Percentiles rank a stretch among this genome's conserved stretches.
Conservation (phyloP, 1,140 invertebrate species). For the Agraylea sexmaculata region DNA sequence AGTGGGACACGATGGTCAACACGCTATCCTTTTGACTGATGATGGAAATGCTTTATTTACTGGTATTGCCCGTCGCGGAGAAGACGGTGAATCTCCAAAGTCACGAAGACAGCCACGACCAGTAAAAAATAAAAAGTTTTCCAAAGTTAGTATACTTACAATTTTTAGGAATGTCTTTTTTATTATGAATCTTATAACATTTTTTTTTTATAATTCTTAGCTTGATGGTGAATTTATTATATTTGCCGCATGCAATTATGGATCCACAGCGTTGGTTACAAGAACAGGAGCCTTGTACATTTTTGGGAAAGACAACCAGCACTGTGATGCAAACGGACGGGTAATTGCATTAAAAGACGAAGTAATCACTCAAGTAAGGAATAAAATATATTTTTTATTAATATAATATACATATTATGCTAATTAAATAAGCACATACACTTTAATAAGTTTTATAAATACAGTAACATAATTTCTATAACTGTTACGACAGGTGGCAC, state of each 20-base stretch:
- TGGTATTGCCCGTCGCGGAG: slow-evolving; percentile 81
- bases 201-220: slow-evolving; percentile 19
- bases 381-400: no score
- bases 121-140: slow-evolving; percentile 85
- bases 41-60: slow-evolving; percentile 80
- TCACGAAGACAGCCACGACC: slow-evolving; percentile 78
- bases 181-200: slow-evolving; percentile 1
- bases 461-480: not conserved
- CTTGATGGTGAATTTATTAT: slow-evolving; percentile 69
- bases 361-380: slow-evolving; percentile 53
- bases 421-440: slow-evolving; percentile 7
- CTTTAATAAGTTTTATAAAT: slow-evolving; percentile 7
- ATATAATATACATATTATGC: slow-evolving; percentile 2
- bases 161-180: not conserved
- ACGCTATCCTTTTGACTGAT: slow-evolving; percentile 77
- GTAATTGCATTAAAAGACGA: slow-evolving; percentile 69
- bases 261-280: slow-evolving; percentile 84
- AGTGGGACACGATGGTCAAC: slow-evolving; percentile 86
- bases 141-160: slow-evolving; percentile 46
- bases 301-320: slow-evolving; percentile 89
- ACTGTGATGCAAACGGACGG: slow-evolving; percentile 64
- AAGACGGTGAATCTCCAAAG: slow-evolving; percentile 85
- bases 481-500: slow-evolving; percentile 50
- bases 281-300: slow-evolving; percentile 80
- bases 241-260: slow-evolving; percentile 84